A percentile compares a stretch with the other conserved stretches of the same genome.
Evolutionary conservation across 2,113 vertebrate genomes (phyloP).

Genomic region (Ictalurus punctatus): DNA sequence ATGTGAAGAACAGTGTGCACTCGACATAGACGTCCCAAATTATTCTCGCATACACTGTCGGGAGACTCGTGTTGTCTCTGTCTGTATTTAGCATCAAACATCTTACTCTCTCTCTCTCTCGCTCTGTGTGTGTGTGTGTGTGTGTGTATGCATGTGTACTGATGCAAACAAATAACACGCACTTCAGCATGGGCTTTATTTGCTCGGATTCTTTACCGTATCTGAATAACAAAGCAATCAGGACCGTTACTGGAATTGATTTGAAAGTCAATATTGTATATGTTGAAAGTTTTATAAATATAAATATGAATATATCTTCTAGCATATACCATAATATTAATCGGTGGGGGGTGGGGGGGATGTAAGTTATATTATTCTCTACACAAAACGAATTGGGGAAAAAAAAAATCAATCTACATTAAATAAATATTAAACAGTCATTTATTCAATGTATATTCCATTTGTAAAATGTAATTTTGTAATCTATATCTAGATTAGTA

Average conservation of each 20-base stretch:
- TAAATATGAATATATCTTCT: neutral
- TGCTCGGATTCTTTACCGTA: conserved; percentile 45
- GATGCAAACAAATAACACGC: conserved; percentile 51
- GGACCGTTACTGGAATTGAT: conserved; percentile 18
- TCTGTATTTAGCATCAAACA: conserved; percentile 36
- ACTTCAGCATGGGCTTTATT: conserved; percentile 50
- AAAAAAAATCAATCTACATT: neutral
- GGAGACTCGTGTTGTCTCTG: conserved; percentile 30
- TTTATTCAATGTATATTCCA: neutral
- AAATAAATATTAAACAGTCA: neutral
- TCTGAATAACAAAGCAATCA: conserved; percentile 29
- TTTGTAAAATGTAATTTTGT: neutral
- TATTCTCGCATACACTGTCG: conserved; percentile 55
- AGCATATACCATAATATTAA: neutral
- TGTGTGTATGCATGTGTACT: neutral
- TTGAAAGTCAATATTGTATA: neutral
- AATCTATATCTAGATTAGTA: neutral
- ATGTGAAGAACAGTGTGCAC: conserved; percentile 59
- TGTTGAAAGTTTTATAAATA: too few relatives aligned
- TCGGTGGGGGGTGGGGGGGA: neutral
- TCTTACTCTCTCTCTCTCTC: conserved; percentile 23
- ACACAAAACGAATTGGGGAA: neutral
- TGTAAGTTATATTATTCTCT: neutral
- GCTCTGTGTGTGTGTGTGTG: conserved; percentile 5
- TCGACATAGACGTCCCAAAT: conserved; percentile 60